Conservation (phyloP, 1,140 invertebrate species). For the Drosophila ficusphila region DNA sequence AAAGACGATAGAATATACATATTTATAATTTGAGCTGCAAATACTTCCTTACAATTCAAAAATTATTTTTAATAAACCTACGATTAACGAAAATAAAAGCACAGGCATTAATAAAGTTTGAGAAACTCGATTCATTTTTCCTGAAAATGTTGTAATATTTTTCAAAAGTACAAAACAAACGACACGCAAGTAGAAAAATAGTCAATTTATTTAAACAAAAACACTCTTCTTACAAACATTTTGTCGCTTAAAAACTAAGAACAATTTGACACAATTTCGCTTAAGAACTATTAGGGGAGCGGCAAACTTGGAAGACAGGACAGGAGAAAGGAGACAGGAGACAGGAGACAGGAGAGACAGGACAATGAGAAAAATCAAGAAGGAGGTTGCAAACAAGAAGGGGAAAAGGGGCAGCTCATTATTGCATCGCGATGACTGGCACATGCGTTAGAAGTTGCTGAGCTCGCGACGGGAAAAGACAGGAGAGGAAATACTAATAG, state of each 20-base stretch:
- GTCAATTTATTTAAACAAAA: slow-evolving; percentile 61
- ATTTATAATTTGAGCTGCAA: no score
- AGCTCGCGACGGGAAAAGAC: neutral
- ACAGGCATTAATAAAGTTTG: no score
- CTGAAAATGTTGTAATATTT: neutral
- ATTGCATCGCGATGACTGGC: slow-evolving; percentile 52
- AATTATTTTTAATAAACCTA: no score
- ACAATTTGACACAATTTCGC: slow-evolving; percentile 73
- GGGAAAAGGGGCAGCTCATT: slow-evolving; percentile 11
- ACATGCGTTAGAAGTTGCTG: slow-evolving; percentile 42
- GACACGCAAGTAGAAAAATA: slow-evolving; percentile 31
- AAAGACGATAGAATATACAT: no score
- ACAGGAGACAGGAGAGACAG: neutral
- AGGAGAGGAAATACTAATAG: neutral
- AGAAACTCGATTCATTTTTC: no score
- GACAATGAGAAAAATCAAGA: slow-evolving; percentile 1
- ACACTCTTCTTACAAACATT: slow-evolving; percentile 43
- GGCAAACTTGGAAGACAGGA: neutral
- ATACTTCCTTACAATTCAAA: no score
- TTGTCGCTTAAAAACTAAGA: slow-evolving; percentile 54
- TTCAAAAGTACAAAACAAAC: neutral
- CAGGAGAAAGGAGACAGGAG: no score
- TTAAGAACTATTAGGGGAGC: slow-evolving; percentile 46
- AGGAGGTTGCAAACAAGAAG: neutral
- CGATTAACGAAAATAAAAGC: no score